Base-by-base conservation (phyloP, 2,797 vertebrate genomes). In the Babyrousa celebensis region DNA sequence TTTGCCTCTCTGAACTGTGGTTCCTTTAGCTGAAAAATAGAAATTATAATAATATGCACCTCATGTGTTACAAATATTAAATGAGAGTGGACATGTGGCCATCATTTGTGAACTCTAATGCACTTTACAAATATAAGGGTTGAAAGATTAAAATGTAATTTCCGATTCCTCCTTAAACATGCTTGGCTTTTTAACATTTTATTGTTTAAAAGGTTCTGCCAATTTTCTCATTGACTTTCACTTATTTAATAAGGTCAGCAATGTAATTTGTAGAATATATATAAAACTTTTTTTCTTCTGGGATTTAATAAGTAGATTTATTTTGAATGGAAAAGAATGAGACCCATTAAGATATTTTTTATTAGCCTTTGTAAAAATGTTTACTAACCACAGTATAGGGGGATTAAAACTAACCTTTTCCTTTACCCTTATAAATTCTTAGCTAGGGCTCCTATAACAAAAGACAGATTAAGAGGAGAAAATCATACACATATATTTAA, bases 71-170 rank as follows among this genome's bases (percentile, higher is more conserved):
- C 78, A 91, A 94, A 96, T 91, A 95, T 52, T 63, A 95, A 96
- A 85, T 21, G 74, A 85, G 58, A 92, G 54, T 80, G 82, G 89
- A 85, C 74, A 92, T 84, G 17, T 71, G 70, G 80, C 82, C 74
- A 95, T 94, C 85, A 88, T 92, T 79, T 96, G 82, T 97, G 96
- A 97, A 96, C 94, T 95, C 77, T 54, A 85, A 92, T 85, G 85
- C 92, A 97, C 90, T 97, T 97, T 96, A 85, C 43, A 97, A 96
- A 96, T 94, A 96, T 86, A 96, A 96, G 65, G 95, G 85, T 96
- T 96, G 92, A 96, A 97, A 97, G 94, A 96, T 96, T 97, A 97
- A 97, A 96, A 95, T 94, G 85, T 63, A 96, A 91, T 96, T 96
- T 96, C 87, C 95, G 92, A 96, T 95, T 96, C 71, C 40, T 96